phyloP scores from a whole-genome alignment of 2,113 vertebrate species.

The Centropus unirufus region DNA sequence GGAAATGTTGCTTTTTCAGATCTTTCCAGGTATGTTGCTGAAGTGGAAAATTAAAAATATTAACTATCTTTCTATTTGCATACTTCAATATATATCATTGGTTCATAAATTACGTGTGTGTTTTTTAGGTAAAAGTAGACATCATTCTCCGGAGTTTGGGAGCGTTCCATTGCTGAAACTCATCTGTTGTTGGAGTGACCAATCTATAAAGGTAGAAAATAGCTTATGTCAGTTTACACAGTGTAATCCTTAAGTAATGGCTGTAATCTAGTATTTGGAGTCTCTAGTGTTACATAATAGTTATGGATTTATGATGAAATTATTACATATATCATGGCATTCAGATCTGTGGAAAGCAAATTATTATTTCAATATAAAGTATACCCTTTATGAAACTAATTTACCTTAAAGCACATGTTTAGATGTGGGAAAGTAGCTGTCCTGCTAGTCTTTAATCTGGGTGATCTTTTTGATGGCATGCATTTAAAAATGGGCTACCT shows the following conservation, averaged over 20 bases:
- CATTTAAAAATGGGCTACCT: neutral
- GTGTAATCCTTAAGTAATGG: neutral
- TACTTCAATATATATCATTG: neutral
- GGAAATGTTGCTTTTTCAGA: neutral
- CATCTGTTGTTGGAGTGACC: slow-evolving; percentile 74
- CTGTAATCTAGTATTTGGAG: neutral
- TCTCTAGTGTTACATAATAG: neutral
- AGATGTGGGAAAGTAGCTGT: neutral
- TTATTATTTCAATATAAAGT: neutral
- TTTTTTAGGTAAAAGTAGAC: slow-evolving; percentile 63
- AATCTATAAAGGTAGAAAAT: slow-evolving; percentile 79
- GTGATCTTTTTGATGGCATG: neutral
- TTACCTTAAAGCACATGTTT: neutral
- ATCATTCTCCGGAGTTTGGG: neutral
- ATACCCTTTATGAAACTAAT: neutral
- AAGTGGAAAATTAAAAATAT: neutral
- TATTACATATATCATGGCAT: neutral
- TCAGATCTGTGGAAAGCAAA: neutral
- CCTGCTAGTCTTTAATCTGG: neutral
- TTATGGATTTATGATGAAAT: neutral
- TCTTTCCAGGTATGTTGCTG: neutral
- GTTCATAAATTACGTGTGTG: neutral
- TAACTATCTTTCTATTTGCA: neutral
- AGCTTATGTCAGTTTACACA: neutral
- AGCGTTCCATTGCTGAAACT: slow-evolving; percentile 70